phyloP scores from a whole-genome alignment of 2,113 vertebrate genomes.

The Eupsittula cactorum region DNA sequence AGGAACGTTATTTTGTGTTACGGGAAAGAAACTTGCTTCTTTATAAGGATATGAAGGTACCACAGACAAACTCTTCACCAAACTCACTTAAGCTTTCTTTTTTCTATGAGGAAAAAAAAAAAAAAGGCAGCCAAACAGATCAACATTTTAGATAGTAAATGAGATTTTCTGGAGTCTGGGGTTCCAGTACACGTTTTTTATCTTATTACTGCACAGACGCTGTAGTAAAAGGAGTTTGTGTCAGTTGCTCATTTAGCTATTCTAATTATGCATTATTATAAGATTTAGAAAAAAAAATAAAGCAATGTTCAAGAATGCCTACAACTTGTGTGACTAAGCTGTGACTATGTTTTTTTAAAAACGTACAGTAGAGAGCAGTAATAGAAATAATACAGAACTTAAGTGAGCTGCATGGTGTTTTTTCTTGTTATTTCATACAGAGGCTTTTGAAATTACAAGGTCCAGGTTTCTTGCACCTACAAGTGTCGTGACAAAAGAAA shows the following conservation, averaged over 20 bases:
- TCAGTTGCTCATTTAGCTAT: neutral
- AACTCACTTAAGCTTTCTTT: neutral
- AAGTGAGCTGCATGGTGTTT: neutral
- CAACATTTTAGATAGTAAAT: neutral
- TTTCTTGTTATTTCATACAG: neutral
- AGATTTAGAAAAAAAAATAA: neutral
- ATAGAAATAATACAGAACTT: neutral
- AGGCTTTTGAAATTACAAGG: neutral
- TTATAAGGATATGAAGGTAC: conserved; percentile 93
- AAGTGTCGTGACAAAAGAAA: neutral
- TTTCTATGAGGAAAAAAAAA: neutral
- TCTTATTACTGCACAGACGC: neutral
- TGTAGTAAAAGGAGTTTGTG: neutral
- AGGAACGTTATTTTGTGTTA: conserved; percentile 89
- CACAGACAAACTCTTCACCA: neutral
- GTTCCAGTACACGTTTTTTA: neutral
- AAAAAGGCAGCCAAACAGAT: neutral
- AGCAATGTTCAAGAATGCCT: neutral
- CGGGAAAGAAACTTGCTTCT: conserved; percentile 84
- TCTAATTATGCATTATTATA: neutral
- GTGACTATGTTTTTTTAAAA: neutral
- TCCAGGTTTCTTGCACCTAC: neutral
- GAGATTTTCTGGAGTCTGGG: neutral
- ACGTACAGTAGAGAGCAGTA: neutral
- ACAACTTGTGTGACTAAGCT: neutral